Conservation (phyloP, 2,888 invertebrate species). For the Eustalomyia histrio region DNA sequence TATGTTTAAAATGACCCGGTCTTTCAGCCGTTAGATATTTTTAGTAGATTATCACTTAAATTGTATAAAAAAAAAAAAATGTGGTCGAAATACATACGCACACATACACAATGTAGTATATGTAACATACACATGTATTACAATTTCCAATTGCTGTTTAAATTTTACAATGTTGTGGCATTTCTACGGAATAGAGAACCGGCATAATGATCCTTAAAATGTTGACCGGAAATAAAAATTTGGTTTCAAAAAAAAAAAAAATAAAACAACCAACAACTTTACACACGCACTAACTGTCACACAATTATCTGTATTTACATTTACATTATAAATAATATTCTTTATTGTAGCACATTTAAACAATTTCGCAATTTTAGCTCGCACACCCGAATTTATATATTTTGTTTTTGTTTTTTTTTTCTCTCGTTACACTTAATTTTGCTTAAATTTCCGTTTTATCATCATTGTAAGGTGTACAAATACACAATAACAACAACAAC, state of each 20-base stretch:
- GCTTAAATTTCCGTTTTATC: conserved; percentile 39
- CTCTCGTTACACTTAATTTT: conserved; percentile 23
- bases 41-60: background rate
- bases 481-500: background rate
- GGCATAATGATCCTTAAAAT: conserved; percentile 13
- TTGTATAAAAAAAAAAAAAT: conserved; percentile 11
- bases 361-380: background rate
- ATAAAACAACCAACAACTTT: too few species aligned
- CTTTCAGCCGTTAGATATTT: conserved; percentile 21
- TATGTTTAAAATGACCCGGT: conserved; percentile 24
- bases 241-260: background rate
- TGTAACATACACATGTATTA: background rate
- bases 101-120: background rate
- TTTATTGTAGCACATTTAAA: background rate
- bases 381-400: background rate
- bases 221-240: conserved; percentile 29
- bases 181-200: background rate
- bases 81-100: background rate
- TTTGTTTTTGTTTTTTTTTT: background rate
- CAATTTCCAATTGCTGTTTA: background rate
- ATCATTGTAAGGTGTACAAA: background rate
- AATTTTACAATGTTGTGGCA: background rate
- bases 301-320: too few species aligned
- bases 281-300: background rate
- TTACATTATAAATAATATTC: conserved; percentile 3